These are phyloP conservation scores for Chondrilla cf. caribensis DNA, from an alignment of 37 sponge, comb jelly and placozoan genomes.

Conservation along the genomic window DNA sequence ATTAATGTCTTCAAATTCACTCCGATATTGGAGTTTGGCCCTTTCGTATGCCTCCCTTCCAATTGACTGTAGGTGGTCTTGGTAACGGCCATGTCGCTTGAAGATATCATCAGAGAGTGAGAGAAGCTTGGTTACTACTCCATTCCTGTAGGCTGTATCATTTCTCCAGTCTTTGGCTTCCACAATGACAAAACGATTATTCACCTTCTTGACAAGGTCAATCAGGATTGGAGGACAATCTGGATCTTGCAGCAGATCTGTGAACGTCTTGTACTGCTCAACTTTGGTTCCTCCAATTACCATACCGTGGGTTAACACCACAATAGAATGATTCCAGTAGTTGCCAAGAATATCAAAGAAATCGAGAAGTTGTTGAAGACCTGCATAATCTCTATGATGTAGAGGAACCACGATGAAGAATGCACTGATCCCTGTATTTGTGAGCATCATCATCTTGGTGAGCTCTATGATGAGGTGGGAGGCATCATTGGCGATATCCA, in stretches of 20 bases:
- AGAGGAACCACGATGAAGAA: neutral
- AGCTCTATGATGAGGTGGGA: neutral
- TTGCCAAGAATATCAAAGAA: constrained; percentile 14
- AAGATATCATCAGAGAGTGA: neutral
- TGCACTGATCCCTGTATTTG: neutral
- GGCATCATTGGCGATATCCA: constrained; percentile 1
- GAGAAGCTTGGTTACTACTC: neutral
- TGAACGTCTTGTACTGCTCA: neutral
- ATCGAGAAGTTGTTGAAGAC: neutral
- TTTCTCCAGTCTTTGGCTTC: neutral
- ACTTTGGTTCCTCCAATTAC: neutral
- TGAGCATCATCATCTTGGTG: constrained; percentile 9
- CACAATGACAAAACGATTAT: neutral
- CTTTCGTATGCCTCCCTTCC: neutral
- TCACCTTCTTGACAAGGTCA: neutral
- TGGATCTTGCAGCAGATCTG: neutral
- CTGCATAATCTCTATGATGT: neutral
- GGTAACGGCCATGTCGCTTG: neutral
- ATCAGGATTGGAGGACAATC: neutral
- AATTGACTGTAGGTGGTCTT: constrained; percentile 8
- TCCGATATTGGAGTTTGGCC: constrained; percentile 1
- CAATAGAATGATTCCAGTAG: neutral
- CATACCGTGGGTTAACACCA: constrained; percentile 8
- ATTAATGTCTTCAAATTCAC: neutral
- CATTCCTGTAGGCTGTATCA: neutral